Evolutionary conservation across 1,140 invertebrate species (phyloP), one percentile per base, ranked within the genome.

Genomic region (Aradophagus sp.): DNA sequence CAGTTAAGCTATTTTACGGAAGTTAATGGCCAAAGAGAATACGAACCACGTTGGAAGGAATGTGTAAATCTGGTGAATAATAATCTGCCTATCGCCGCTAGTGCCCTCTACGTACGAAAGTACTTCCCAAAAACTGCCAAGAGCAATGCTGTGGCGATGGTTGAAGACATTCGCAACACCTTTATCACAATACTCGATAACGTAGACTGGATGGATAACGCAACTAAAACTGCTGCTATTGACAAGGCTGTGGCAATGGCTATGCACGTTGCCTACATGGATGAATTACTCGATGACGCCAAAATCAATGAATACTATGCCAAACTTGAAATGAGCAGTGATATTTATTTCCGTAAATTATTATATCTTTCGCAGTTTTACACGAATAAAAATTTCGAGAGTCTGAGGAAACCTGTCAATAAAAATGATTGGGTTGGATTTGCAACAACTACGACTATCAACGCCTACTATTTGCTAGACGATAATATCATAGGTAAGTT

Each of bases 151-250:
- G 76, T 89, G 41, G 87, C 89, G 55, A 92, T 93, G 90, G 91
- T 93, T 1, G 68, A 80, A 35, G 89, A 89, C 73, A 90, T 94
- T 12, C 82, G 89, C 27, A 75, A 85, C 10, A 88, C 91, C 39
- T 87, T 89, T 32, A 68, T 84, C 7, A 77, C 84, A 29, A 86
- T 92, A 1, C 75, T 94, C 0, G 81, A 88, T 26, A 86, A 88
- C 56, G 77, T 80, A 1, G 90, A 93, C 3, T 97, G 95, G 96
- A 96, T 97, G 94, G 95, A 97, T 75, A 87, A 91, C 0, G 85
- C 87, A 34, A 97, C 96, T 0, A 91, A 90, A 48, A 80, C 84
- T 52, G 89, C 88, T 20, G 93, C 93, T 1, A 79, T 93, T 29
- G 88, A 91, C 5, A 95, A 95, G 81, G 89, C 93, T 0, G 85